These are phyloP conservation scores for Meleagris gallopavo DNA, from an alignment of 2,113 vertebrate species.

Conservation along the genomic window DNA sequence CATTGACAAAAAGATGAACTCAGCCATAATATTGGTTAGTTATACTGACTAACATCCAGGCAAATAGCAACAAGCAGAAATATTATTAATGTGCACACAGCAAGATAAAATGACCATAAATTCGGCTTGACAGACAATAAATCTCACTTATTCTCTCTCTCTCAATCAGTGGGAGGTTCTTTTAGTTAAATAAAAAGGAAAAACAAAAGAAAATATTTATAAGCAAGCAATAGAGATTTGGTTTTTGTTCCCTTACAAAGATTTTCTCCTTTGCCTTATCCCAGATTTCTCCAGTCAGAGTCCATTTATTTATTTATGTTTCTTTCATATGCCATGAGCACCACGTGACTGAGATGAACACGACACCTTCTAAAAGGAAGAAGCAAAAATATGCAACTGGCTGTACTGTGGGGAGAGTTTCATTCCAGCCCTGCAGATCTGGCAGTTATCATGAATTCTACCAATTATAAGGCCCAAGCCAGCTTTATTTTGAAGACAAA, in stretches of 20 bases:
- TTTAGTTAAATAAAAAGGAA: no score
- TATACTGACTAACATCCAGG: neutral
- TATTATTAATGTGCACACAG: neutral
- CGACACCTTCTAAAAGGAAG: neutral
- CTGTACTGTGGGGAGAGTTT: neutral
- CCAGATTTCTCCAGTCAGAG: neutral
- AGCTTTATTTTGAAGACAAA: neutral
- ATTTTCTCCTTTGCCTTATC: neutral
- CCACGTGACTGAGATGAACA: neutral
- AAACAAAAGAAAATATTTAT: neutral
- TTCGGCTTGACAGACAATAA: neutral
- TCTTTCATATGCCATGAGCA: neutral
- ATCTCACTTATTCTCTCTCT: neutral
- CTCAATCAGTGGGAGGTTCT: neutral
- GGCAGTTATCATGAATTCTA: neutral
- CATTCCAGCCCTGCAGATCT: neutral
- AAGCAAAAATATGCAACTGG: neutral
- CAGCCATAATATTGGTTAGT: neutral
- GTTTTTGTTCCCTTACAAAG: neutral
- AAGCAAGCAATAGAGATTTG: neutral
- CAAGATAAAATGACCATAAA: neutral
- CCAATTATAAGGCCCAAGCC: neutral
- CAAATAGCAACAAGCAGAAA: neutral
- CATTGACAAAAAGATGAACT: neutral
- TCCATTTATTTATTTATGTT: neutral